Evolutionary conservation across 2,113 vertebrate species (phyloP), one percentile per base, ranked within the genome.

Genomic region (Oophaga pumilio): DNA sequence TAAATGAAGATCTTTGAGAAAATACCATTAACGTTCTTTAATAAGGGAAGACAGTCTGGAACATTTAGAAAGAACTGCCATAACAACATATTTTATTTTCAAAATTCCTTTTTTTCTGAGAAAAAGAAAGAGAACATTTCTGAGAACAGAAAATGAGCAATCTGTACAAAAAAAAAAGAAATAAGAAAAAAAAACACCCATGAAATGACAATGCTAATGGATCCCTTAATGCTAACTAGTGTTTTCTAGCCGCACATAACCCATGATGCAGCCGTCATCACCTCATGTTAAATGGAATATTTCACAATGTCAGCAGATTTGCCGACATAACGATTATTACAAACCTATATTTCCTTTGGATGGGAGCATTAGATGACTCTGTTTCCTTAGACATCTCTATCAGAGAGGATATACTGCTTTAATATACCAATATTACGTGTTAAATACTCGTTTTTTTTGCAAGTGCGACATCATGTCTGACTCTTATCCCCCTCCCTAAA

Each of bases 231-330:
- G 66, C 62, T 69, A 69, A 69, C 81, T 83, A 83, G 81, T 18
- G 43, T 53, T 64, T 83, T 24, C 50, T 28, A 83, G 64, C 64
- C 15, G 50, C 60, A 24, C 81, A 83, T 69, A 83, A 68, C 49
- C 64, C 62, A 53, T 18, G n/a, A 18, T 66, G 43, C 80, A 64
- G 20, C 28, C 69, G 68, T 22, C 50, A 84, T 71, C 82, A 13
- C 52, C n/a, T 17, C 26, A 13, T 73, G 50, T 73, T 84, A 84
- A 84, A 84, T 73, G 52, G 52, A 56, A 84, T 84, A 56, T 59
- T 83, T 69, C 62, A 69, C 82, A 8, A 22, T 84, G 68, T 74
- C 68, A 84, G 82, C 52, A 52, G 52, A 73, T 73, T 22, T 18
- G 1, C 50, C 26, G 15, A 26, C 50, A 74, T 57, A 74, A 73